Base-by-base conservation (phyloP, 1,140 invertebrate species). In the Brachionus calyciflorus region DNA sequence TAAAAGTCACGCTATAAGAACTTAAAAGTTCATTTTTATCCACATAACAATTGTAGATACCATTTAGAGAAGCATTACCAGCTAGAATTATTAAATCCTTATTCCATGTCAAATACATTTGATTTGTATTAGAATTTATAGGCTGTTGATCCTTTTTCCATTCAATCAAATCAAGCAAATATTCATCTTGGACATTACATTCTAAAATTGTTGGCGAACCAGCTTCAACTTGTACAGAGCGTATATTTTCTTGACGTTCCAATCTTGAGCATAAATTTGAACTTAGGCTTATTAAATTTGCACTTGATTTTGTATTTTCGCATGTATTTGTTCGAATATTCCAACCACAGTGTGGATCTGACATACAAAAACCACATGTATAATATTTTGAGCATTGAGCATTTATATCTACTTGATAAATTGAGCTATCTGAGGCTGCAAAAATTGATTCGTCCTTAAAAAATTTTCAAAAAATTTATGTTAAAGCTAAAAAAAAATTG, bases 41-140 rank as follows among this genome's bases (percentile, higher is more conserved):
- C 7, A 55, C 37, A 76, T 44, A 57, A 40, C 73, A 76, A 26
- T 55, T 60, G 19, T 76, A 76, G 6, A 55, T 24, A 4, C 73
- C 73, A 57, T 57, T 60, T 9, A 41, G 26, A 5, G 49, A 57
- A 17, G 21, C 40, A 30, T 76, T 76, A n/a, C 49, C 33, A 44
- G 24, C 28, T 12, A 76, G 6, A 17, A 76, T 76, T 3, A 76
- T 57, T 6, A 76, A 17, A 76, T 76, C 73, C 57, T 48, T 76
- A 33, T 76, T 76, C 6, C 17, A 40, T 12, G 49, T 55, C 9
- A 76, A 28, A 76, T 51, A 76, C 55, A 76, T 17, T 57, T 55
- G 40, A 4, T 49, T 19, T 14, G 21, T 55, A 21, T 73, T 30
- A 14, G 21, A 28, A 41, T n/a, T 14, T 14, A 73, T 49, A 40